Evolutionary conservation across 2,113 vertebrate species (phyloP), one percentile per base, ranked within the genome.

Genomic region (Isurus oxyrinchus): DNA sequence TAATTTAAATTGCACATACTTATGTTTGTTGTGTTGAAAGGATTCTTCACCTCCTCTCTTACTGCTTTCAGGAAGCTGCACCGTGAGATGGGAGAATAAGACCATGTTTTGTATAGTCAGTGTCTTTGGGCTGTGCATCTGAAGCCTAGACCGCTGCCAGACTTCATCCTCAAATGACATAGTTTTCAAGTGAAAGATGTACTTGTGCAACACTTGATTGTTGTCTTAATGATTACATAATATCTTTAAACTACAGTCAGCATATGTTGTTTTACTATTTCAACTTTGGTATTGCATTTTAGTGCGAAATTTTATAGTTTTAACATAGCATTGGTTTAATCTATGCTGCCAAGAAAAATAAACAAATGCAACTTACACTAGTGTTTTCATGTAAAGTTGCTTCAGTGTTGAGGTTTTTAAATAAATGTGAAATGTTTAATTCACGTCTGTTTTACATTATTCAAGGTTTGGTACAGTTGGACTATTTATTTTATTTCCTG

Each of bases 1-100:
- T 90, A 25, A 14, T 90, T 31, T 90, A 53, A 90, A 57, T 90
- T 84, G 79, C n/a, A 40, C n/a, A 19, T 40, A 81, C 2, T 84
- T 84, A 16, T 72, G 59, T 40, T 59, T 16, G 16, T 63, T 21
- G 2, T n/a, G 57, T 61, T 91, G 57, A 91, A 91, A 91, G 27
- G 14, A 61, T 93, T 93, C 2, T 61, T 93, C 11, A 59, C 57
- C 27, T 5, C 1, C n/a, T 67, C 55, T 66, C 96, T 53, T 96
- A 8, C 66, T 94, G 16, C n/a, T 96, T 96, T 0, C 97, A 99
- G 99, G 99, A 97, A 99, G 98, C 97, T 99, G 99, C 97, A 98
- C 98, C 0, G 98, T 99, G 97, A 98, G 98, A 97, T 99, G 99
- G 99, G 99, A 99, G 97, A 99, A 99, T 96, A 99, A 99, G 97